Percentiles rank a stretch among this genome's conserved stretches.
Conservation (phyloP, 1,140 invertebrate species). For the Drosophila subobscura region DNA sequence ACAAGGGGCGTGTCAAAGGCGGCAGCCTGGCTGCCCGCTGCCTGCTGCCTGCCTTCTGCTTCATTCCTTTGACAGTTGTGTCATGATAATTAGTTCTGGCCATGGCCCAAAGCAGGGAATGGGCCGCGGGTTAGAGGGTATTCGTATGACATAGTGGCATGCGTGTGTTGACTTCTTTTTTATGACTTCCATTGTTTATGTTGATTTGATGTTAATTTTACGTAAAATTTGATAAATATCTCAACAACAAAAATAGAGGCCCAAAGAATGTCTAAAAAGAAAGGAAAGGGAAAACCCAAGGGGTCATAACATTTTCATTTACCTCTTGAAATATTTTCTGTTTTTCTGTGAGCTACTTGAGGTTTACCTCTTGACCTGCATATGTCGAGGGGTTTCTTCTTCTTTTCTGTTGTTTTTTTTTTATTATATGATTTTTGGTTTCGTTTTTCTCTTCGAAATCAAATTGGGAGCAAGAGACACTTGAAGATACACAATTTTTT, state of each 20-base stretch:
- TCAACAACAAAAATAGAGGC: slow-evolving; percentile 12
- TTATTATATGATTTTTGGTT: background rate
- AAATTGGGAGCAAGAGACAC: slow-evolving; percentile 62
- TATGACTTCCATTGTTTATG: slow-evolving; percentile 75
- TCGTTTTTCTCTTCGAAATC: slow-evolving; percentile 18
- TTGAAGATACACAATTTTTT: slow-evolving; percentile 30
- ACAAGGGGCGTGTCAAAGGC: slow-evolving; percentile 56
- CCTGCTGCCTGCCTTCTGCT: slow-evolving; percentile 20
- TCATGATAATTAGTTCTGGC: slow-evolving; percentile 73
- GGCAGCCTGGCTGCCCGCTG: background rate
- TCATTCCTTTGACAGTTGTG: slow-evolving; percentile 69
- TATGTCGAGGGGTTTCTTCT: slow-evolving; percentile 40
- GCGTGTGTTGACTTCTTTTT: slow-evolving; percentile 63
- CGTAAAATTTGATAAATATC: slow-evolving; percentile 78
- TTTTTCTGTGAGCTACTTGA: slow-evolving; percentile 42
- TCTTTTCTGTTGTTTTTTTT: slow-evolving; percentile 23
- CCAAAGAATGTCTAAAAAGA: background rate
- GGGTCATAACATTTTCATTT: slow-evolving; percentile 67
- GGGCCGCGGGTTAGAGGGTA: slow-evolving; percentile 4
- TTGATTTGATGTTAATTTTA: slow-evolving; percentile 78
- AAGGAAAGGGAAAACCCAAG: slow-evolving; percentile 4
- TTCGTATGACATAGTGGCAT: slow-evolving; percentile 38
- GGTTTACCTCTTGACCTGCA: slow-evolving; percentile 64
- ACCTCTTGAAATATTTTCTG: slow-evolving; percentile 49
- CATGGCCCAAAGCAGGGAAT: slow-evolving; percentile 34